Evolutionary conservation across 2,888 invertebrate genomes (phyloP), one percentile per base, ranked within the genome.

Genomic region (Epinotia brunnichana): DNA sequence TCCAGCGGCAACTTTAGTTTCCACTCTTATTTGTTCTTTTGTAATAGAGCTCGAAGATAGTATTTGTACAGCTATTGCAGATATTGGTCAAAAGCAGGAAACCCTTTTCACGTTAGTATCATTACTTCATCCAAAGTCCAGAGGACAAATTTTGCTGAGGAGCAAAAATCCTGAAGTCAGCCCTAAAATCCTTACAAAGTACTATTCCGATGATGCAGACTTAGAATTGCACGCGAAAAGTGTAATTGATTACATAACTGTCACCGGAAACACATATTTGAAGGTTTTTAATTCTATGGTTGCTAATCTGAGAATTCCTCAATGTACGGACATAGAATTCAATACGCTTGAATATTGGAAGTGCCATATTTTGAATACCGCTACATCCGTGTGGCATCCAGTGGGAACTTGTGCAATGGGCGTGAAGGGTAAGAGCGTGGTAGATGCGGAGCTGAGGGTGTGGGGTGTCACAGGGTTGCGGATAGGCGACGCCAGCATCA

Each of bases 401-500:
- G 74, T 73, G 2, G 77, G 81, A 2, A 81, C 81, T n/a, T 81
- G 81, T 35, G 76, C 76, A 2, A 81, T 81, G 77, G 81, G 81
- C 0, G 56, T 19, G 0, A 17, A 64, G 19, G 66, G 69, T 3
- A 48, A 70, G 0, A 76, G 77, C 35, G 81, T 81, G 1, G 78
- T 81, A 7, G 80, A 81, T 60, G 61, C 71, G 1, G 70, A 66
- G n/a, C 66, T 81, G 17, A 77, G 70, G 51, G 81, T 81, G 5
- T 51, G 73, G 7, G 78, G 78, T 7, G 69, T 79, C 1, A 64
- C 73, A 9, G 88, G 91, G 13, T 79, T 95, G 1, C 89, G 96
- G 51, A 95, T 96, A 0, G 94, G 94, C 0, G 96, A 96, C 81
- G 96, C 96, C 0, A 96, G 96, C 35, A 94, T 97, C 24, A 96